Evolutionary conservation across 2,888 invertebrate species (phyloP), one percentile per base, ranked within the genome.

Genomic region (Acronicta aceris): DNA sequence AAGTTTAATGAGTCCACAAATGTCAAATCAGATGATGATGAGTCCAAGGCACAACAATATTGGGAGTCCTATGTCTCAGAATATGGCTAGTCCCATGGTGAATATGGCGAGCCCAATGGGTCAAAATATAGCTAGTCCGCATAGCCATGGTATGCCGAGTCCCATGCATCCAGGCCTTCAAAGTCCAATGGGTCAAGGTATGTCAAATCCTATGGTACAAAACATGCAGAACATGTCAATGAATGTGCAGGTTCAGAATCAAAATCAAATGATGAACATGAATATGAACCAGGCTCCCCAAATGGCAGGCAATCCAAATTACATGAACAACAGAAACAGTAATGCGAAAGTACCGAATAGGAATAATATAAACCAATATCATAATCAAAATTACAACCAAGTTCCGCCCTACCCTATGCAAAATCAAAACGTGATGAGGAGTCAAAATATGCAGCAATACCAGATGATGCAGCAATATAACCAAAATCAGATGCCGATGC

Each of bases 21-120:
- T 93, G 89, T 81, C 93, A 1, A 93, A 89, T 71, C 94, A 93
- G 78, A 91, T 94, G 64, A 89, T 91, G 82, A 94, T 94, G 94
- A 95, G 94, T 66, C 89, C 89, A 9, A 88, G 91, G 84, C 84
- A 89, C 25, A 90, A 90, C 85, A 89, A 89, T 47, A 88, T 90
- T 57, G 79, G 88, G 0, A 93, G 93, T 65, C 92, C 93, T 0
- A 89, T 92, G 84, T 84, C 89, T 8, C 92, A 92, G 60, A 92
- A 92, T 30, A 91, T 93, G 80, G 81, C 87, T 6, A 91, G 90
- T 65, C 89, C 89, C 16, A 88, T 90, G 85, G 82, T 87, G 2
- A 91, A 90, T 55, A 89, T 92, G 82, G 85, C 90, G 0, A 89
- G 89, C 49, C 89, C 89, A 5, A 86, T 89, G 86, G 70, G 82